Evolutionary conservation across 1,140 invertebrate genomes (phyloP).

Genomic region (Grapholita molesta): DNA sequence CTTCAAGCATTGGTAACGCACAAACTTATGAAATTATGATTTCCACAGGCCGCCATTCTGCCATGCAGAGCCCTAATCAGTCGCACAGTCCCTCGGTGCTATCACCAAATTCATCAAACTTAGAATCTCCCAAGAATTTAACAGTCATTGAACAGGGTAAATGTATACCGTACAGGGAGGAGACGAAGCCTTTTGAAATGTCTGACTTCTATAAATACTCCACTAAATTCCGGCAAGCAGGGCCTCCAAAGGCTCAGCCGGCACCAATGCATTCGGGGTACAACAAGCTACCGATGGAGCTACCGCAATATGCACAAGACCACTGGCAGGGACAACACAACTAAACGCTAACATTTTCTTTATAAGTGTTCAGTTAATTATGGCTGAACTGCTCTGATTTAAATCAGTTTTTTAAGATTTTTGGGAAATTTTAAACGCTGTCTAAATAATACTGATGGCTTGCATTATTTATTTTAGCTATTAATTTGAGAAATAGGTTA

Average conservation of each 20-base stretch:
- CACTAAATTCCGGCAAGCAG: slow-evolving; percentile 90
- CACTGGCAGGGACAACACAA: slow-evolving; percentile 56
- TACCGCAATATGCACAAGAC: slow-evolving; percentile 58
- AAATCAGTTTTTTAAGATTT: neutral
- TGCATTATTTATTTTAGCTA: slow-evolving; percentile 21
- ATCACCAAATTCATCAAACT: slow-evolving; percentile 78
- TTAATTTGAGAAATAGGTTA: neutral
- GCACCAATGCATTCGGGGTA: slow-evolving; percentile 46
- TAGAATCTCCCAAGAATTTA: slow-evolving; percentile 87
- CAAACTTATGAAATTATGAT: slow-evolving; percentile 70
- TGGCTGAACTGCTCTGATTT: too few species aligned
- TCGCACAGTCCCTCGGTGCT: slow-evolving; percentile 61
- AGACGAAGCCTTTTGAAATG: slow-evolving; percentile 97
- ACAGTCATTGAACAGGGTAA: slow-evolving; percentile 92
- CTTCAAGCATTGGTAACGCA: slow-evolving; percentile 65
- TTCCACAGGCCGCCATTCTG: slow-evolving; percentile 59
- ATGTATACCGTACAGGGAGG: slow-evolving; percentile 94
- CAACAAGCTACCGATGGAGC: slow-evolving; percentile 62
- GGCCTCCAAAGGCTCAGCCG: slow-evolving; percentile 44
- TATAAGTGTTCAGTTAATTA: too few species aligned
- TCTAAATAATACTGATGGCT: neutral
- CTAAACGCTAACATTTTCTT: slow-evolving; percentile 9
- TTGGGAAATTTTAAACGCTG: neutral
- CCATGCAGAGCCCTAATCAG: slow-evolving; percentile 64
- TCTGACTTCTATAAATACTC: slow-evolving; percentile 98